A percentile compares a stretch with the other conserved stretches of the same genome.
Evolutionary conservation across 2,113 vertebrate species (phyloP).

Genomic region (Erythrocercus mccallii): DNA sequence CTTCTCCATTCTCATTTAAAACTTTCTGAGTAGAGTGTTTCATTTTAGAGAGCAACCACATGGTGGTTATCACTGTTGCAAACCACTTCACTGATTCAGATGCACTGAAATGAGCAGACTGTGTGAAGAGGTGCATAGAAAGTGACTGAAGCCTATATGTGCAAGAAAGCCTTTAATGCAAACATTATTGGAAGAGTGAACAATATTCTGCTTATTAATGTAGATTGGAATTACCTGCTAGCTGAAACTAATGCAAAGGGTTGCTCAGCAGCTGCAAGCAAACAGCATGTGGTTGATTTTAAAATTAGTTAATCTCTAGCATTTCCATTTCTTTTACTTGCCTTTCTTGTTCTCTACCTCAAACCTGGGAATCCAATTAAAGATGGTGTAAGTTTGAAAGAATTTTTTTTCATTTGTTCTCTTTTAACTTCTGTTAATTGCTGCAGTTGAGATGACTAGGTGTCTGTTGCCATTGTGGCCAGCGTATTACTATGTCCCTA

Average conservation of each 20-base stretch:
- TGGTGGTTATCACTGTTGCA: neutral
- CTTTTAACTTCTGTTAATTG: neutral
- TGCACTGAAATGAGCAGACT: neutral
- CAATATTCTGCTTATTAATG: conserved; percentile 26
- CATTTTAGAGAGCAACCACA: neutral
- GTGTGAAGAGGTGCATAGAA: neutral
- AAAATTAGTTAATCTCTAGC: conserved; percentile 14
- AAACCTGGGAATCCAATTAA: neutral
- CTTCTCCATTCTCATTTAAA: neutral
- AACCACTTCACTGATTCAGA: neutral
- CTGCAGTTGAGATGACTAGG: neutral
- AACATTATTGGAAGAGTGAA: neutral
- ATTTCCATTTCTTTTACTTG: neutral
- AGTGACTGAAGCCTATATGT: neutral
- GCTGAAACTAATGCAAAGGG: conserved; percentile 25
- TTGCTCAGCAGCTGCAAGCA: conserved; percentile 7
- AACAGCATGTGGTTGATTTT: conserved; percentile 7
- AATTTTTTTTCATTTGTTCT: neutral
- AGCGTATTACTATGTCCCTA: neutral
- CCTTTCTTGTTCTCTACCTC: neutral
- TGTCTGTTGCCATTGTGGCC: neutral
- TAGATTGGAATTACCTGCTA: neutral
- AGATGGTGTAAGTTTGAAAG: neutral
- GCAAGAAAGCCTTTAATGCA: neutral
- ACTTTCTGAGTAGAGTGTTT: neutral